Base-by-base conservation (phyloP, 2,888 invertebrate species). In the Lordiphosa fenestrarum region DNA sequence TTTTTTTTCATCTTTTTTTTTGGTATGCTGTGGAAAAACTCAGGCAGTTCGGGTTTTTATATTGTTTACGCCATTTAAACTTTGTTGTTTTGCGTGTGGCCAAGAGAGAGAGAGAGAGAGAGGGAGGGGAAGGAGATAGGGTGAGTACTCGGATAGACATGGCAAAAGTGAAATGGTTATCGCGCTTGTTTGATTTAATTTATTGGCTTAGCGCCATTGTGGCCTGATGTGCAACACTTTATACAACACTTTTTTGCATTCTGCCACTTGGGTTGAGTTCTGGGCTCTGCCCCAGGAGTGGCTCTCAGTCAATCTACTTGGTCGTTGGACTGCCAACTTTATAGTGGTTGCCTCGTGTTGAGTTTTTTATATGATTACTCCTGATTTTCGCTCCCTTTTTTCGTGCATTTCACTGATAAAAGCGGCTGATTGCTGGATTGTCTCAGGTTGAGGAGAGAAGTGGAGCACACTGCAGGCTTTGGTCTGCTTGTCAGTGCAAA, bases 121-220 rank as follows among this genome's bases (percentile, higher is more conserved):
- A 19, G 15, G 23, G 37, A 25, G 49, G 39, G 13, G n/a, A 38
- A 15, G 15, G 38, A 25, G 15, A 39, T 46, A 25, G 51, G 53
- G 47, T 64, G 55, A 62, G 62, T 56, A 54, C 58, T 57, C 51
- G 71, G 60, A 73, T 74, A 67, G 69, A 70, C 67, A 69, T 80
- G 81, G 81, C 72, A 81, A 72, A 76, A 80, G 81, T 81, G 75
- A 71, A 70, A 74, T 75, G 78, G 83, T 82, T 82, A 82, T 82
- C 82, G 82, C 84, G 69, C 71, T 82, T 82, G 76, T 84, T 85
- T 84, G 85, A 85, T 84, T 84, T 85, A 84, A 84, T 84, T 84
- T 84, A 84, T 84, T 84, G 85, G 85, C 84, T 84, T 84, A 84
- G 84, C 84, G 85, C 84, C 84, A 84, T 84, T 84, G 85, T 74